Conservation (phyloP, 64 coral and sea anemone genomes). For the Montipora cactus region DNA sequence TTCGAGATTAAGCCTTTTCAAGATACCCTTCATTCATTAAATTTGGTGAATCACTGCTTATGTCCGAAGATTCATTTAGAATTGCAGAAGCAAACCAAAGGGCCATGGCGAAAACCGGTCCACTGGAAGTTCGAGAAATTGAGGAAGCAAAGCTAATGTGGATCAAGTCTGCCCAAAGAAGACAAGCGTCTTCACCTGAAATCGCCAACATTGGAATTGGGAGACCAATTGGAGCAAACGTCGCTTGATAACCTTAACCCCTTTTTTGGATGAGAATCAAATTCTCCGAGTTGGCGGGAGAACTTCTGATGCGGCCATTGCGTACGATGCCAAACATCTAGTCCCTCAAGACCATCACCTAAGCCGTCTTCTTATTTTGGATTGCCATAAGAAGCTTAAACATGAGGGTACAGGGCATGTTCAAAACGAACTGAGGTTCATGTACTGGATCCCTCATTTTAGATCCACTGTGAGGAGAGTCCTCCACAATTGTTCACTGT, state of each 20-base stretch:
- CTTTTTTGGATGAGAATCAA: background rate
- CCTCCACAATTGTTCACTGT: slow-evolving; percentile 29
- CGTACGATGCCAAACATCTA: slow-evolving; percentile 37
- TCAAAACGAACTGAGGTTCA: background rate
- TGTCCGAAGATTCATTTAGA: slow-evolving; percentile 11
- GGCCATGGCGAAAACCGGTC: background rate
- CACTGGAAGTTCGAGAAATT: slow-evolving; percentile 1
- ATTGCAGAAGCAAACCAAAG: slow-evolving; percentile 11
- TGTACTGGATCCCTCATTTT: slow-evolving; percentile 35
- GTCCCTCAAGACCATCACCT: background rate
- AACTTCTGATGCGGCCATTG: background rate
- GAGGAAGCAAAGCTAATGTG: slow-evolving; percentile 8
- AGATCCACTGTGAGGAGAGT: slow-evolving; percentile 2
- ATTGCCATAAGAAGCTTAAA: slow-evolving; percentile 5
- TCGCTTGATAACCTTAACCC: background rate
- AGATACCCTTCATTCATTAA: slow-evolving; percentile 16
- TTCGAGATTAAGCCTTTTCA: background rate
- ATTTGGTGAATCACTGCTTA: slow-evolving; percentile 20
- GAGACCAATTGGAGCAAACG: background rate
- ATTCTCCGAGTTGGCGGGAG: slow-evolving; percentile 45
- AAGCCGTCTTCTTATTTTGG: slow-evolving; percentile 7
- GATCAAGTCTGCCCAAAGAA: background rate
- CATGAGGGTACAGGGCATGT: slow-evolving; percentile 46
- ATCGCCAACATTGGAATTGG: background rate
- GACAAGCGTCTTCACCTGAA: background rate